Percentiles rank a stretch among this genome's conserved stretches.
These are phyloP conservation scores for Equus quagga DNA, from an alignment of 2,113 vertebrate genomes.

Conservation along the genomic window DNA sequence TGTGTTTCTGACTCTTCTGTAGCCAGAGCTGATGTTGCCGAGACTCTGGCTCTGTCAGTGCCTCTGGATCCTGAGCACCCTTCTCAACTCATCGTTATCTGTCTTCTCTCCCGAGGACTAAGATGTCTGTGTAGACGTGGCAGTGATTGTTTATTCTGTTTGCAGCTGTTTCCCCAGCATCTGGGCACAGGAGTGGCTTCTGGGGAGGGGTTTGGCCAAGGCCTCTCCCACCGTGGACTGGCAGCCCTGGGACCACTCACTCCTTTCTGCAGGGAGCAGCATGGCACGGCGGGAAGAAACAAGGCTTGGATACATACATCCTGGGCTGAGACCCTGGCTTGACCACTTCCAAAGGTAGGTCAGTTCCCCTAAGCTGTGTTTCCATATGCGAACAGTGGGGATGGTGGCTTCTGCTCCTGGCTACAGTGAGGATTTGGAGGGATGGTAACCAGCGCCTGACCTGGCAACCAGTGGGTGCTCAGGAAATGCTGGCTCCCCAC, in stretches of 20 bases:
- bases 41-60: background rate
- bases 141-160: background rate
- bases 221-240: background rate
- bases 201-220: background rate
- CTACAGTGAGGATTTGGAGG: background rate
- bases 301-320: background rate
- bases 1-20: background rate
- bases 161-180: background rate
- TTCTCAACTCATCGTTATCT: background rate
- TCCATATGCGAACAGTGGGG: background rate
- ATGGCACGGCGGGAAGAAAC: background rate
- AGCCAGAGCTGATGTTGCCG: background rate
- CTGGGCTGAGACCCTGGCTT: background rate
- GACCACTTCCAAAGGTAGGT: background rate
- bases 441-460: background rate
- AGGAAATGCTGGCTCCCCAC: background rate
- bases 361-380: background rate
- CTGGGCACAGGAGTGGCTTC: background rate
- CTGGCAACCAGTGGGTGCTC: background rate
- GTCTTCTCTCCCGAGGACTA: background rate
- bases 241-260: background rate
- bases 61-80: background rate
- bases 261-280: background rate
- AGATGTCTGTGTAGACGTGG: background rate
- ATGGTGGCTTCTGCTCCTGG: background rate